A percentile compares a stretch with the other conserved stretches of the same genome.
phyloP scores from a whole-genome alignment of 2,113 vertebrate genomes.

The Clarias gariepinus region DNA sequence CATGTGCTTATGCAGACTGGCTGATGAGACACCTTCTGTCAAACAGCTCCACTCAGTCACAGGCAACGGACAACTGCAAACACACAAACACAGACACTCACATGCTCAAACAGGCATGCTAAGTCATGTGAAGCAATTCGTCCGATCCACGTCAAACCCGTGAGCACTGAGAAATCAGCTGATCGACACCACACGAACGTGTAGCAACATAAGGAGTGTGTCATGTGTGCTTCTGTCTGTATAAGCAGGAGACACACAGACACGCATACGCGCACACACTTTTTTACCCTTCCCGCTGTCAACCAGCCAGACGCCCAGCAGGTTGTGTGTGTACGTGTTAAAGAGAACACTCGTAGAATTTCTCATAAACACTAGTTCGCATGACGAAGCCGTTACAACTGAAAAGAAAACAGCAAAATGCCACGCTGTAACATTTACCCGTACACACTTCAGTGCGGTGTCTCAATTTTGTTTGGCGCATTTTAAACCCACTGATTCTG shows the following conservation, averaged over 20 bases:
- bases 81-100: slow-evolving; percentile 22
- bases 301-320: too few relatives aligned
- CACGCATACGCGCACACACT: too few relatives aligned
- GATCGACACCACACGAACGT: neutral
- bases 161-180: neutral
- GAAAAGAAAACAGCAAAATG: neutral
- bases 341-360: neutral
- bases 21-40: slow-evolving; percentile 57
- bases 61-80: slow-evolving; percentile 10
- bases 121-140: neutral
- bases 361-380: neutral
- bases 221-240: neutral
- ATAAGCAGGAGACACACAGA: too few relatives aligned
- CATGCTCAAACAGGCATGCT: neutral
- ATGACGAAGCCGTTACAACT: neutral
- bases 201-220: neutral
- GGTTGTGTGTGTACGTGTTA: too few relatives aligned
- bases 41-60: slow-evolving; percentile 37
- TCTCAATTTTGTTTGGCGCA: too few relatives aligned
- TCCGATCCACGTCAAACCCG: neutral
- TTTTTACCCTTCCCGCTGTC: too few relatives aligned
- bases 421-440: too few relatives aligned
- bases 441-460: too few relatives aligned
- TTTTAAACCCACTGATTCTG: too few relatives aligned
- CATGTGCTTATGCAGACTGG: slow-evolving; percentile 56